Evolutionary conservation across 1,140 invertebrate genomes (phyloP), one percentile per base, ranked within the genome.

Genomic region (Saccostrea cuccullata): DNA sequence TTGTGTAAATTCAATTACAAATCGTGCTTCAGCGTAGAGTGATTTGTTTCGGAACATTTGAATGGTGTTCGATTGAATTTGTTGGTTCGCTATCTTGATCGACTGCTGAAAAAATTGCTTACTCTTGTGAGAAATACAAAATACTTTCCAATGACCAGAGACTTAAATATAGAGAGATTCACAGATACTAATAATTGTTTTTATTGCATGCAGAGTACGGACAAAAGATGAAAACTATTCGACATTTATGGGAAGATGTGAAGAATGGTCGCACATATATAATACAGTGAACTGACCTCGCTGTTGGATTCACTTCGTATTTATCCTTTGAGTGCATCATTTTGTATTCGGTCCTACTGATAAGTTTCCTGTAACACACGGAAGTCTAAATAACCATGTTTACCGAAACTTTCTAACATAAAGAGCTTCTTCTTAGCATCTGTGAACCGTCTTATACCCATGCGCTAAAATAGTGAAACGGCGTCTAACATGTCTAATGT

Each of bases 281-380:
- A 77, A 77, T 23, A 77, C 70, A 77, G 70, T 23, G 26, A 36
- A 77, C 70, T 77, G 15, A 77, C 70, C 70, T 77, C 26, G 70
- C 13, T 36, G 23, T 23, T 30, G 70, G 70, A 36, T 77, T 77
- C 12, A 77, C 70, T 15, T 77, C 70, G 70, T 77, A 77, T 30
- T 77, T 77, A 26, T 77, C 70, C 70, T 77, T 77, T 15, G 70
- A 77, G 15, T 77, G 70, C 70, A 77, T 77, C 70, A 77, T 77
- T 26, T 30, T 77, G 11, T 36, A 67, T 67, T 23, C 60, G 17
- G 60, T 64, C 23, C 20, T 23, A 67, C 60, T 67, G 30, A 26
- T 30, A 20, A 64, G 17, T 20, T 20, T 64, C n/a, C 17, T 20
- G 15, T 36, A 77, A 13, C 23, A 77, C 70, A 4, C 13, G 30